Percentiles rank a stretch among this genome's conserved stretches.
Conservation (phyloP, 2,888 invertebrate genomes). For the Apamea crenata region DNA sequence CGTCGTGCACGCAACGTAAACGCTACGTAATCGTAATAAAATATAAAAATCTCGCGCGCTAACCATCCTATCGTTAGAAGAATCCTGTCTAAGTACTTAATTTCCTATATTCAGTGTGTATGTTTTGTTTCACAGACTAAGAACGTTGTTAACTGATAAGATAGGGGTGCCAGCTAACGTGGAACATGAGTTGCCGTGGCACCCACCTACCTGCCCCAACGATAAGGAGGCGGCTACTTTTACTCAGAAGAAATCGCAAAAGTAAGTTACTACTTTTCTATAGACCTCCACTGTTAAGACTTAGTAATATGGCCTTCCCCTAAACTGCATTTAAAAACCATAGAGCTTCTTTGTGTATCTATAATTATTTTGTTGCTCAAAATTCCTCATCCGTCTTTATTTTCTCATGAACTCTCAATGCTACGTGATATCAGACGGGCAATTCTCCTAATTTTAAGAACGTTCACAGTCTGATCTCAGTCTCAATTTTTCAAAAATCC, state of each 20-base stretch:
- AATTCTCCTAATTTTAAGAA: too few relatives aligned
- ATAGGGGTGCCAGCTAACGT: conserved; percentile 91
- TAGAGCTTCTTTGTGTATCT: neutral
- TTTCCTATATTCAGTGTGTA: neutral
- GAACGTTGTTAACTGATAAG: conserved; percentile 90
- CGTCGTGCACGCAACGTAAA: too few relatives aligned
- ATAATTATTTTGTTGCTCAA: too few relatives aligned
- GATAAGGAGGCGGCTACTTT: conserved; percentile 77
- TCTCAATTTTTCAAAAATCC: too few relatives aligned
- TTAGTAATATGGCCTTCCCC: neutral
- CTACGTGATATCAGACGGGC: too few relatives aligned
- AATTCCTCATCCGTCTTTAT: too few relatives aligned
- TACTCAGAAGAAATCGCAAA: conserved; percentile 78
- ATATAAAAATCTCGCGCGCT: too few relatives aligned
- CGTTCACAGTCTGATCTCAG: too few relatives aligned
- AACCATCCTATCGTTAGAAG: neutral
- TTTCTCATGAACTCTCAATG: too few relatives aligned
- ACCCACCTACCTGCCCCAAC: conserved; percentile 92
- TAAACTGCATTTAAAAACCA: neutral
- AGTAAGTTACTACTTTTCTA: conserved; percentile 72
- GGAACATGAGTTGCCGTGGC: conserved; percentile 94
- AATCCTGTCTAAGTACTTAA: neutral
- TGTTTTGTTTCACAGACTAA: conserved; percentile 79
- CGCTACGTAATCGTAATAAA: too few relatives aligned
- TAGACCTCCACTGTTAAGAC: neutral